Evolutionary conservation across 2,888 invertebrate species (phyloP), one percentile per base, ranked within the genome.

Genomic region (Melanotus villosus): DNA sequence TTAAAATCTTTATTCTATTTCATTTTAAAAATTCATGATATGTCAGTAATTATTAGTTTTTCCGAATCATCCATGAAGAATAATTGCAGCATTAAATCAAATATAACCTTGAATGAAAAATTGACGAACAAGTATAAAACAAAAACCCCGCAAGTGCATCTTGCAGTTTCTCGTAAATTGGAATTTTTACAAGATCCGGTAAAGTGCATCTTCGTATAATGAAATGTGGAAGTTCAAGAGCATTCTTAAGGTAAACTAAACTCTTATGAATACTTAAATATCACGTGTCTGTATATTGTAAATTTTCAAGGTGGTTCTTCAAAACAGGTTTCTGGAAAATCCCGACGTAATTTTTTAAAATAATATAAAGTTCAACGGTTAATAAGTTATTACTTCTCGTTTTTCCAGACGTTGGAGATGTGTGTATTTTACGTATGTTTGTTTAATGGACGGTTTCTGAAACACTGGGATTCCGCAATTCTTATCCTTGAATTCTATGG

Each of bases 281-380:
- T 2, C 34, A 34, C 1, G 1, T n/a, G 34, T 12, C 12, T n/a
- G n/a, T n/a, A n/a, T n/a, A n/a, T n/a, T n/a, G 12, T 34, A 34
- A 34, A 34, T 34, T 34, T 34, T 34, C 34, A 12, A 34, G 34
- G 12, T 12, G 5, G 1, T n/a, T n/a, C n/a, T 2, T 5, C n/a
- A 12, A 34, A 34, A 34, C 34, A 3, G 12, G 34, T 34, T 34
- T 34, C 34, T 12, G 2, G 12, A 32, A 34, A 34, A 34, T 12
- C 34, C 34, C 34, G 5, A 34, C 34, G 2, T 12, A n/a, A 12
- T 34, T 34, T 34, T 34, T 34, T n/a, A 34, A 34, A 9, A 43
- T 18, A 43, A 43, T 14, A 18, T 43, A 19, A 43, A 43, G 43
- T 43, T 43, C 43, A 43, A 43, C 10, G 19, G 16, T 43, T 43